These are phyloP conservation scores for Catalaphyllia jardinei DNA, from an alignment of 64 coral and sea anemone species.

Conservation along the genomic window DNA sequence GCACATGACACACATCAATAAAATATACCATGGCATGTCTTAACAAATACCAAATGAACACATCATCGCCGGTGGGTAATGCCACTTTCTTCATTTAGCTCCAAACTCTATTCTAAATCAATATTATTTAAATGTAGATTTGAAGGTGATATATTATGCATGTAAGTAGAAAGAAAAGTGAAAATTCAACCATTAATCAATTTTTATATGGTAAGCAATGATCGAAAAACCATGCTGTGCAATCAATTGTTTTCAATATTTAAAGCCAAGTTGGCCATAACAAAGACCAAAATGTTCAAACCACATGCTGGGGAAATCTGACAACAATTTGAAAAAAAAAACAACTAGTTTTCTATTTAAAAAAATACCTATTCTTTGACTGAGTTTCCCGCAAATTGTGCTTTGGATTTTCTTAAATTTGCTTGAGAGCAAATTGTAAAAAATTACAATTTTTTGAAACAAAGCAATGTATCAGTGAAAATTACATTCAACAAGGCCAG, in stretches of 20 bases:
- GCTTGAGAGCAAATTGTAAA: too few species aligned
- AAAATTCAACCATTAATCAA: not conserved
- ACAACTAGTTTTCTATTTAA: not conserved
- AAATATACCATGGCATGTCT: too few species aligned
- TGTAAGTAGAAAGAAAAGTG: not conserved
- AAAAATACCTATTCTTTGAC: not conserved
- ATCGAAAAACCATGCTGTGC: not conserved
- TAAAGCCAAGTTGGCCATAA: not conserved
- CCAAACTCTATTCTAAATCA: too few species aligned
- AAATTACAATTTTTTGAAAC: too few species aligned
- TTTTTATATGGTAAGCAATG: not conserved
- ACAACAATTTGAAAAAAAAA: not conserved
- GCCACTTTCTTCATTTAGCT: too few species aligned
- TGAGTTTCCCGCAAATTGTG: not conserved
- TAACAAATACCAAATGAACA: too few species aligned
- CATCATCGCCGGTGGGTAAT: too few species aligned
- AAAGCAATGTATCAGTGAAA: too few species aligned
- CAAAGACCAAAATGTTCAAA: not conserved
- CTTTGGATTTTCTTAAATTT: not conserved
- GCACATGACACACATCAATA: too few species aligned
- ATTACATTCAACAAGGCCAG: too few species aligned
- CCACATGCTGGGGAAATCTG: conserved; percentile 6
- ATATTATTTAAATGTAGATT: too few species aligned
- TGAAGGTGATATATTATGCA: not conserved
- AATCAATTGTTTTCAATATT: conserved; percentile 26